Base-by-base conservation (phyloP, 1,140 invertebrate genomes). In the Triops cancriformis region DNA sequence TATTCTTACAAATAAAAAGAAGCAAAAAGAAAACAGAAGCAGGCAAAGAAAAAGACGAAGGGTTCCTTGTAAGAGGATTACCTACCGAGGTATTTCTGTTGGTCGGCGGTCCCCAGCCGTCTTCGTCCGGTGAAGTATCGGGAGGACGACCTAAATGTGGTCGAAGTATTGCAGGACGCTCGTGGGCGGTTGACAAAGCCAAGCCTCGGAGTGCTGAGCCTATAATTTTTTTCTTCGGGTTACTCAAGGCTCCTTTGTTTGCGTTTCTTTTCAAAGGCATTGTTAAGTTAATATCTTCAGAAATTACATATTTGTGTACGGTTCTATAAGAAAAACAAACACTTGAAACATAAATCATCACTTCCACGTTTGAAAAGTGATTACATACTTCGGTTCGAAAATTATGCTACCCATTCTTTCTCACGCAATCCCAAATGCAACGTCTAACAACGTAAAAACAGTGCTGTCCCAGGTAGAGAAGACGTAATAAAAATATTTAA, bases 31-130 rank as follows among this genome's bases (percentile, higher is more conserved):
- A 23, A 51, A 23, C 14, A 14, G 23, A 12, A 64, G 43, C 1
- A 23, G 14, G 45, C 10, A 12, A 64, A 14, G 23, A 7, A 64
- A 64, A 64, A 10, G 51, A 14, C 51, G n/a, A 6, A 23, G 51
- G 14, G 6, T 64, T 64, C 23, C 14, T 64, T 64, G 23, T 64
- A 64, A 64, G 51, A 23, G 51, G 51, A 64, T 64, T 64, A 64
- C 51, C 18, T 64, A 64, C 51, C 51, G 51, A 64, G 51, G 51
- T 64, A 64, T 64, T 64, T 64, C 51, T 64, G 51, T 64, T 64
- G 51, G 51, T 18, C 51, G 51, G 51, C 23, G 51, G 51, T 23
- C 51, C 51, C 51, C 51, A 64, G 51, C 51, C 51, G 51, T 64
- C 51, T 64, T 64, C 51, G 51, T 64, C 51, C 10, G 51, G 51